Conservation (phyloP, 2,888 invertebrate genomes). For the Hermaeophaga mercurialis region DNA sequence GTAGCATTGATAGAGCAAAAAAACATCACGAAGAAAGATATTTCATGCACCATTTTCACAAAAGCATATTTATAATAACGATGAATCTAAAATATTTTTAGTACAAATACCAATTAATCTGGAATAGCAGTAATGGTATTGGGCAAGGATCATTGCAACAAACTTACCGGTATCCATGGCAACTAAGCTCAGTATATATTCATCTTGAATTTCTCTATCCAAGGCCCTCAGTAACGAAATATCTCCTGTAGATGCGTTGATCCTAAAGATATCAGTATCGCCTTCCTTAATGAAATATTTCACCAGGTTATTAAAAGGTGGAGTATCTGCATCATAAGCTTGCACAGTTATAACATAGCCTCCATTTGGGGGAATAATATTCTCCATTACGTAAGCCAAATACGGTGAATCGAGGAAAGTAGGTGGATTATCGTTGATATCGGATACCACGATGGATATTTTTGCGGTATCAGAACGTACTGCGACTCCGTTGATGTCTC, state of each 20-base stretch:
- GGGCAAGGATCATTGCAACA: no score
- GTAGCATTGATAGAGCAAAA: no score
- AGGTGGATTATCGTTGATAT: slow-evolving; percentile 94
- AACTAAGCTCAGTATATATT: slow-evolving; percentile 83
- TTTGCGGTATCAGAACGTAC: slow-evolving; percentile 77
- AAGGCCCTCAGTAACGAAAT: slow-evolving; percentile 82
- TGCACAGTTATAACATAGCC: slow-evolving; percentile 83
- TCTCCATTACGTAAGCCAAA: slow-evolving; percentile 91
- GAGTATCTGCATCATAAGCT: slow-evolving; percentile 90
- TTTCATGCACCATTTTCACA: no score
- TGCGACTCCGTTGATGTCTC: slow-evolving; percentile 64
- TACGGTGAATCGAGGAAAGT: slow-evolving; percentile 95
- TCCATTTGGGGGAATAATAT: slow-evolving; percentile 78
- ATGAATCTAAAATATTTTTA: no score
- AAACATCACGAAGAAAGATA: no score
- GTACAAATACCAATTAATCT: no score
- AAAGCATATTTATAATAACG: no score
- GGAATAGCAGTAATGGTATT: no score
- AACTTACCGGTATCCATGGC: slow-evolving; percentile 94
- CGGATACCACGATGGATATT: slow-evolving; percentile 82
- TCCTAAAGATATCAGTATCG: slow-evolving; percentile 86
- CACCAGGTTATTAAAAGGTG: slow-evolving; percentile 87
- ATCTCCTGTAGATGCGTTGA: slow-evolving; percentile 91
- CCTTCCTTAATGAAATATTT: slow-evolving; percentile 94
- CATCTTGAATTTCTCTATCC: slow-evolving; percentile 83